These are phyloP conservation scores for Aporophyla nigra DNA, from an alignment of 2,888 invertebrate species.

Conservation along the genomic window DNA sequence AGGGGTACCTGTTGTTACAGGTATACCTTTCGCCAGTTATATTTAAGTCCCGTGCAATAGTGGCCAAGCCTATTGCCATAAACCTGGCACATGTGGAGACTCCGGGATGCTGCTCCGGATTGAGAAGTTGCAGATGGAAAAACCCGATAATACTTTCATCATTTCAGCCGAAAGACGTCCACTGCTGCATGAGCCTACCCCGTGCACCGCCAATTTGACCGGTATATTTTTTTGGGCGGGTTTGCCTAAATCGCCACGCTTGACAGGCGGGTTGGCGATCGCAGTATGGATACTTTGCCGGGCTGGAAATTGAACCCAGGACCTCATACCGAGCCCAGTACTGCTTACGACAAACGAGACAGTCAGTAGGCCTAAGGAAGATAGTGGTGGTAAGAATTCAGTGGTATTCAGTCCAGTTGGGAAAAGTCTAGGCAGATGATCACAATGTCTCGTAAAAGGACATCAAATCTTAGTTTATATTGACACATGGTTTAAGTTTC, in stretches of 20 bases:
- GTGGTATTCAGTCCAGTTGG: too few species aligned
- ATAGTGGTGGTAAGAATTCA: too few species aligned
- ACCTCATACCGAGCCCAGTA: background rate
- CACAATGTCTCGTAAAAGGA: background rate
- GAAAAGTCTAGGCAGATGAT: background rate
- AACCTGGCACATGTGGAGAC: background rate
- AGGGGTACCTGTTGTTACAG: background rate
- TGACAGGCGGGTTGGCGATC: too few species aligned
- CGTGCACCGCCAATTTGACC: too few species aligned
- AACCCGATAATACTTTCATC: background rate
- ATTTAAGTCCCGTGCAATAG: background rate
- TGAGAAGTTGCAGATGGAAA: background rate
- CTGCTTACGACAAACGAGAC: background rate
- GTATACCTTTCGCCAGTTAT: background rate
- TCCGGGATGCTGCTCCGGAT: background rate
- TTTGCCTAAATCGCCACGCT: too few species aligned
- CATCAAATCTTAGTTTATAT: background rate
- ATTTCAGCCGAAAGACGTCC: too few species aligned
- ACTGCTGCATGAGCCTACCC: too few species aligned
- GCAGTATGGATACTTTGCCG: background rate
- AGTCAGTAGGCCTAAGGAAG: background rate
- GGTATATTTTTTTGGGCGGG: too few species aligned
- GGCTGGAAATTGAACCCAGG: background rate
- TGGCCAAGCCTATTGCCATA: background rate
- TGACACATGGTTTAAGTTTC: background rate